Evolutionary conservation across 2,797 vertebrate species (phyloP).

Genomic region (Tangara arthus): DNA sequence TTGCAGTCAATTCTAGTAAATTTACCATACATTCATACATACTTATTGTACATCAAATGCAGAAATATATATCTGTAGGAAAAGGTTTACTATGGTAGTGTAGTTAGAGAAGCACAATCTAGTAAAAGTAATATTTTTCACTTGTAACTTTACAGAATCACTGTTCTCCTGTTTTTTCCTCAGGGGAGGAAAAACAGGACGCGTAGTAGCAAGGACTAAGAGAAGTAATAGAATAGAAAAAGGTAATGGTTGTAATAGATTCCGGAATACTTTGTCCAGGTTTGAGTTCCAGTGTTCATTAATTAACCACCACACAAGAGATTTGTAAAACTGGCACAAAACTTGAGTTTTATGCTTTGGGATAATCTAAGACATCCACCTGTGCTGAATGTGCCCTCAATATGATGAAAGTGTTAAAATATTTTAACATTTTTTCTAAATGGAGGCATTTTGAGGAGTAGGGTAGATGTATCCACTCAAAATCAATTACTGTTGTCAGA

Average conservation of each 20-base stretch:
- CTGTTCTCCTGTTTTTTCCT: not conserved
- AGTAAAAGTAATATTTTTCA: not conserved
- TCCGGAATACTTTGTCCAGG: not conserved
- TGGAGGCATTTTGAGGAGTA: accelerated
- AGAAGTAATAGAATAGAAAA: not conserved
- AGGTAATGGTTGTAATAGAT: not conserved
- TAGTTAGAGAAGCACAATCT: not conserved
- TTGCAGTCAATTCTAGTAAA: not conserved
- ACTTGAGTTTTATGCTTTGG: not conserved
- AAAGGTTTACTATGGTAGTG: not conserved
- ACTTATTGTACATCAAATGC: not conserved
- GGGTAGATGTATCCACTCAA: not conserved
- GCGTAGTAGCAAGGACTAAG: not conserved
- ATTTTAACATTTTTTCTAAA: not conserved
- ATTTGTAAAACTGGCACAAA: not conserved
- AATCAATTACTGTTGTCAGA: not conserved
- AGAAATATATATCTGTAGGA: not conserved
- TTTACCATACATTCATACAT: not conserved
- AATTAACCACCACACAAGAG: not conserved
- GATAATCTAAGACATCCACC: not conserved
- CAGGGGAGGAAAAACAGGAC: not conserved
- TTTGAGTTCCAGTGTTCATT: not conserved
- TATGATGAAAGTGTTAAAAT: not conserved
- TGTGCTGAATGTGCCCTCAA: not conserved
- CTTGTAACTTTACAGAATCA: not conserved